phyloP scores from a whole-genome alignment of 2,888 invertebrate genomes.

The Crepidodera aurea region DNA sequence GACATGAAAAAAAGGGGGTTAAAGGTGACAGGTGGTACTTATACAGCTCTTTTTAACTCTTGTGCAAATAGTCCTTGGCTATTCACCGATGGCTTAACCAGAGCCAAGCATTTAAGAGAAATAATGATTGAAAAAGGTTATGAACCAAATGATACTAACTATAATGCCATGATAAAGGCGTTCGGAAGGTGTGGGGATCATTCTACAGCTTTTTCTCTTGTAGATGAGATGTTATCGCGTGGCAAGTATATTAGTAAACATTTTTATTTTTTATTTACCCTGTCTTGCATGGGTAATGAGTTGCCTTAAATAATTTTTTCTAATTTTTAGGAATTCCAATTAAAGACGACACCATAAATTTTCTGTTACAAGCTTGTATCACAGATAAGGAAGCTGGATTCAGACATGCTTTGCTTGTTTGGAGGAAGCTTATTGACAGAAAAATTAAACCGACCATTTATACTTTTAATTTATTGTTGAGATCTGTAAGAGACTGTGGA shows the following conservation, averaged over 20 bases:
- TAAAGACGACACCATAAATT: slow-evolving; percentile 76
- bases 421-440: slow-evolving; percentile 79
- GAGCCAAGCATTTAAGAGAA: slow-evolving; percentile 72
- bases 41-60: slow-evolving; percentile 87
- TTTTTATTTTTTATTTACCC: no score
- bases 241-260: no score
- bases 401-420: slow-evolving; percentile 82
- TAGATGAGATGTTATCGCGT: slow-evolving; percentile 83
- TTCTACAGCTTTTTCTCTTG: slow-evolving; percentile 78
- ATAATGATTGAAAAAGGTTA: slow-evolving; percentile 74
- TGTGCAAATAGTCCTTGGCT: slow-evolving; percentile 82
- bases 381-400: slow-evolving; percentile 82
- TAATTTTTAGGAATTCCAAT: slow-evolving; percentile 62
- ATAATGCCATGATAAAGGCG: slow-evolving; percentile 91
- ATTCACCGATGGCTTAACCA: slow-evolving; percentile 70
- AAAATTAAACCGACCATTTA: slow-evolving; percentile 74
- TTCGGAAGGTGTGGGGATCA: slow-evolving; percentile 86
- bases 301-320: neutral
- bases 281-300: no score
- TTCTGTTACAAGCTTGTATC: slow-evolving; percentile 85
- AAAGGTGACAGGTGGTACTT: slow-evolving; percentile 74
- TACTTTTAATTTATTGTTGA: slow-evolving; percentile 82
- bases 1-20: slow-evolving; percentile 82
- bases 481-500: slow-evolving; percentile 82
- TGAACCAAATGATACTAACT: slow-evolving; percentile 78